Evolutionary conservation across 2,797 vertebrate species (phyloP), one percentile per base, ranked within the genome.

Genomic region (Bovichtus diacanthus): DNA sequence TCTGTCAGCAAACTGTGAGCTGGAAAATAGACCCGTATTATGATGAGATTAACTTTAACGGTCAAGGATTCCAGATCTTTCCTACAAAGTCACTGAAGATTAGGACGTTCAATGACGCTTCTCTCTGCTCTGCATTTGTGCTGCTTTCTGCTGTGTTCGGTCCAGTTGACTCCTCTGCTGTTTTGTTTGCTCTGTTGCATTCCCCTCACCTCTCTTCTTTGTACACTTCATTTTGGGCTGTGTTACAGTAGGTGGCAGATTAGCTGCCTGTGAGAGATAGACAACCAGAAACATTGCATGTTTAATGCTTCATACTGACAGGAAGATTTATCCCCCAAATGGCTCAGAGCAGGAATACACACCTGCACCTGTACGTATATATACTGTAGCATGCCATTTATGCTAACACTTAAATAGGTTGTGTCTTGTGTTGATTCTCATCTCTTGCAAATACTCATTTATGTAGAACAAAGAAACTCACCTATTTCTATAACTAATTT

Each of bases 1-100:
- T 91, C 86, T 56, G 92, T 93, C 92, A 94, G 92, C 90, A 92
- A 92, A 94, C 90, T 86, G 74, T 66, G 70, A 86, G 87, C 90
- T 87, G 84, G 90, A 91, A 90, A 92, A 91, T 89, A 88, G 86
- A 85, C 55, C 59, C 76, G 80, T 81, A 90, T 89, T 90, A 92
- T 87, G 88, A 91, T 88, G 88, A 92, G 90, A 91, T 92, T 90
- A 91, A 91, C 90, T 90, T 87, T 73, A 92, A 78, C 84, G 83
- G 92, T 92, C 87, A 91, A 90, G 80, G 88, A 90, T 90, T 92
- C 69, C 83, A 89, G 84, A 92, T 92, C 88, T 90, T 82, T 90
- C 85, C 66, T 78, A 78, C 89, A 92, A 90, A 90, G 87, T 93
- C 87, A 85, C 77, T 74, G 77, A 75, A 90, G 88, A 92, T 90